These are phyloP conservation scores for Leucosticte australis DNA, from an alignment of 2,113 vertebrate genomes.

Conservation along the genomic window DNA sequence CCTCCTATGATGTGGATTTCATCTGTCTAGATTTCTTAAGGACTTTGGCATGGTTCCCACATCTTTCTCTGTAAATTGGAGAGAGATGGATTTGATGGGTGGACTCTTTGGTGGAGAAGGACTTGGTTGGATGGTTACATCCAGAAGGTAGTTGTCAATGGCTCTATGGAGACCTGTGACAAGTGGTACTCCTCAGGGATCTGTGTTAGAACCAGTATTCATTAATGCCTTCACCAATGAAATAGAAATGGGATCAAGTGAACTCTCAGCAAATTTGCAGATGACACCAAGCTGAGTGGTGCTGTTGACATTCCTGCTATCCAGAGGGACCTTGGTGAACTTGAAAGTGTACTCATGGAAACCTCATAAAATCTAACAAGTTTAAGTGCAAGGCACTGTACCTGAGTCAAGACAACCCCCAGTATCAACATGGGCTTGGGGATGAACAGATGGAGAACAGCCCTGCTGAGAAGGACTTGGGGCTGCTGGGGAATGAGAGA, in stretches of 20 bases:
- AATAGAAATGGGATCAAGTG: background rate
- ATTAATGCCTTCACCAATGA: background rate
- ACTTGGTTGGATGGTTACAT: background rate
- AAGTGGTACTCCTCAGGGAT: background rate
- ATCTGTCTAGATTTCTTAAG: background rate
- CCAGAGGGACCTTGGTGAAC: background rate
- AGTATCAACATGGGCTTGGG: background rate
- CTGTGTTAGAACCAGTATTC: background rate
- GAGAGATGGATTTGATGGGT: background rate
- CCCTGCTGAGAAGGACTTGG: fast-evolving
- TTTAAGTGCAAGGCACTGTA: background rate
- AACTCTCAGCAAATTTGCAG: background rate
- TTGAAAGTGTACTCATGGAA: background rate
- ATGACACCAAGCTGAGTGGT: background rate
- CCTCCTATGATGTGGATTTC: background rate
- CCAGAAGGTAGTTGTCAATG: background rate
- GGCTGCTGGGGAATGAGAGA: background rate
- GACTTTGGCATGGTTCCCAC: background rate
- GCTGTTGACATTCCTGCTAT: background rate
- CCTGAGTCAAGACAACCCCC: background rate
- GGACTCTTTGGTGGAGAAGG: background rate
- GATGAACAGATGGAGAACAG: background rate
- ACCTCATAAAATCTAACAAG: background rate
- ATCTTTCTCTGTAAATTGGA: background rate
- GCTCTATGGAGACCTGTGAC: background rate